Evolutionary conservation across 2,888 invertebrate genomes (phyloP).

Genomic region (Diadromus collaris): DNA sequence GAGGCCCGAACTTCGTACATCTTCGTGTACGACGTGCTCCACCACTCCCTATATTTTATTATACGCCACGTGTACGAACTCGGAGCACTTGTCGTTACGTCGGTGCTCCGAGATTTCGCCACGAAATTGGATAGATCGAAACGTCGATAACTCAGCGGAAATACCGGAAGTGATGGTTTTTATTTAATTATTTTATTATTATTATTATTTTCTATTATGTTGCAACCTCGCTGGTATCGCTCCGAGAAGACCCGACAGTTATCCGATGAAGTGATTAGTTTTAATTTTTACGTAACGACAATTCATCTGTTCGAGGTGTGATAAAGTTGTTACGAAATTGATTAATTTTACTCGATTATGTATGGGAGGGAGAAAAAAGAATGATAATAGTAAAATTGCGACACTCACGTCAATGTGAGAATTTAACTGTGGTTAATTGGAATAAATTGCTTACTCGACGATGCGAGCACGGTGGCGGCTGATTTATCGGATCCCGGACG

Average conservation of each 20-base stretch:
- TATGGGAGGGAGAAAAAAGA: neutral
- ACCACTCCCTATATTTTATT: neutral
- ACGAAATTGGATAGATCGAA: constrained; percentile 1
- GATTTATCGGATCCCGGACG: neutral
- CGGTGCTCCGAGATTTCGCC: neutral
- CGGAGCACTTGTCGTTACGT: constrained; percentile 6
- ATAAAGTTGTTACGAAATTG: neutral
- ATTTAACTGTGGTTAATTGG: neutral
- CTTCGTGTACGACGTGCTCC: neutral
- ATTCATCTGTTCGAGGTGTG: neutral
- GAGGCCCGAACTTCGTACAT: neutral
- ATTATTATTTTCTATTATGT: neutral
- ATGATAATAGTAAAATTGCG: neutral
- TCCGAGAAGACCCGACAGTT: neutral
- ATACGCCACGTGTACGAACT: neutral
- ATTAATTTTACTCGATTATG: neutral
- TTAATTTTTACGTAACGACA: constrained; percentile 7
- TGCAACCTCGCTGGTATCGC: neutral
- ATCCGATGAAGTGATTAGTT: neutral
- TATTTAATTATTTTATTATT: neutral
- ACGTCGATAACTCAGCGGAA: neutral
- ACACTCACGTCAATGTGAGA: constrained; percentile 3
- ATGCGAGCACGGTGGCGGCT: neutral
- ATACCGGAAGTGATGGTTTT: neutral
- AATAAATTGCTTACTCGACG: neutral